Percentiles rank a stretch among this genome's conserved stretches.
Evolutionary conservation across 2,113 vertebrate genomes (phyloP).

Genomic region (Orthonyx spaldingii): DNA sequence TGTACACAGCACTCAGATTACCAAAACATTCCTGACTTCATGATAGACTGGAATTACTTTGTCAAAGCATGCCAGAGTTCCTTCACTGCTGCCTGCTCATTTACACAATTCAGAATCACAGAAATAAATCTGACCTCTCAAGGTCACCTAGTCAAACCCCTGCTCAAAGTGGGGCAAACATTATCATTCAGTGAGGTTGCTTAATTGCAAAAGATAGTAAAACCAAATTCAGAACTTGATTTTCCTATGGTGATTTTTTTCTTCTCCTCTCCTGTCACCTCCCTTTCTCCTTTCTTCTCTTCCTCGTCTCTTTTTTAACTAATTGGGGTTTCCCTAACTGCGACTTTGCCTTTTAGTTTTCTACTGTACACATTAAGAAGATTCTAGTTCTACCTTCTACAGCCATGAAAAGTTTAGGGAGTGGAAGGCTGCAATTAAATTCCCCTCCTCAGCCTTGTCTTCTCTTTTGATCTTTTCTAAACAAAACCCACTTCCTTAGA

Average conservation of each 20-base stretch:
- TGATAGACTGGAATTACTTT: neutral
- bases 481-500: neutral
- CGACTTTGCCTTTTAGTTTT: neutral
- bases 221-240: neutral
- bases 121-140: neutral
- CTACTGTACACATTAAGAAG: neutral
- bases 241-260: neutral
- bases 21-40: neutral
- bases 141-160: neutral
- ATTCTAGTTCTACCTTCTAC: neutral
- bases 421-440: neutral
- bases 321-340: neutral
- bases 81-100: neutral
- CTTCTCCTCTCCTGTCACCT: neutral
- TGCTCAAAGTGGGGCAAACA: neutral
- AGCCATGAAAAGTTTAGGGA: neutral
- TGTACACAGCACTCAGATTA: neutral
- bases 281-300: neutral
- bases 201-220: neutral
- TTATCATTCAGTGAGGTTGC: neutral
- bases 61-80: neutral
- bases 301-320: neutral
- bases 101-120: neutral
- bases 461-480: neutral
- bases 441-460: fast-evolving